Conservation (phyloP, 2,888 invertebrate genomes). For the Apodemia duryi region DNA sequence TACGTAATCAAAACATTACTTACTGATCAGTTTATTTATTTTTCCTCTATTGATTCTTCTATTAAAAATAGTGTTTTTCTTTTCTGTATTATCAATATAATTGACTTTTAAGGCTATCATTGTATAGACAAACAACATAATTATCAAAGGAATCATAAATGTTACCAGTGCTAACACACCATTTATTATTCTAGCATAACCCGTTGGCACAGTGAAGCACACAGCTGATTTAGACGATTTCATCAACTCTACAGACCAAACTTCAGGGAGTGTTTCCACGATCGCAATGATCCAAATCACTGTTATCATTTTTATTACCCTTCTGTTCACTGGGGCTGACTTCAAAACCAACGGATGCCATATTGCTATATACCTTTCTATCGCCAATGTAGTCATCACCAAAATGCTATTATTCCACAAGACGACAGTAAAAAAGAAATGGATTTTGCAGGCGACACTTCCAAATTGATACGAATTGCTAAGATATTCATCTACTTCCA, state of each 20-base stretch:
- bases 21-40: slow-evolving; percentile 55
- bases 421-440: slow-evolving; percentile 44
- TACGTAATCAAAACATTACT: slow-evolving; percentile 31
- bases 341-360: slow-evolving; percentile 47
- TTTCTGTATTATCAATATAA: slow-evolving; percentile 37
- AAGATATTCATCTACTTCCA: slow-evolving; percentile 42
- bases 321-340: slow-evolving; percentile 40
- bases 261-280: slow-evolving; percentile 45
- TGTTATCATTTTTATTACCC: slow-evolving; percentile 47
- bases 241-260: slow-evolving; percentile 44
- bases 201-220: slow-evolving; percentile 47
- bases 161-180: slow-evolving; percentile 46
- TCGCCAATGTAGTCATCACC: slow-evolving; percentile 51
- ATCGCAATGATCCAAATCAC: slow-evolving; percentile 48
- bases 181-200: slow-evolving; percentile 42
- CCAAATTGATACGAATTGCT: slow-evolving; percentile 36
- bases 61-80: slow-evolving; percentile 45
- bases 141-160: slow-evolving; percentile 47
- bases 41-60: slow-evolving; percentile 48
- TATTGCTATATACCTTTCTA: slow-evolving; percentile 53
- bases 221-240: slow-evolving; percentile 38
- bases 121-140: slow-evolving; percentile 50
- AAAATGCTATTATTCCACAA: slow-evolving; percentile 54
- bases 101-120: slow-evolving; percentile 54
- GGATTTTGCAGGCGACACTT: slow-evolving; percentile 44